Conservation (phyloP, 1,140 invertebrate genomes). For the Panagrolaimus sp. region DNA sequence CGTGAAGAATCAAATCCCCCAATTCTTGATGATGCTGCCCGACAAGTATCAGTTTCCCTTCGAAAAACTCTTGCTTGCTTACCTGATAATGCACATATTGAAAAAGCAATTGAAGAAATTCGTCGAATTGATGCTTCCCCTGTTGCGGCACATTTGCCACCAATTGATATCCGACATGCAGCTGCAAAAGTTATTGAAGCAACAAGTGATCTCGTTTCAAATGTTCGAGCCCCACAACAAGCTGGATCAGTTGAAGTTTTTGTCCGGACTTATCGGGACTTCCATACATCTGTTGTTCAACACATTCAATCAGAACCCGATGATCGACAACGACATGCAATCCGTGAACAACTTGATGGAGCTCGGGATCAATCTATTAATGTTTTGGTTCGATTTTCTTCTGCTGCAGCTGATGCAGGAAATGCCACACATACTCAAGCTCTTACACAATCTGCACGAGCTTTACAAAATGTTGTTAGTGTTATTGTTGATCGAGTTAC, state of each 20-base stretch:
- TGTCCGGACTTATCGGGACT: constrained; percentile 54
- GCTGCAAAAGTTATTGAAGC: constrained; percentile 76
- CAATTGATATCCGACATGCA: constrained; percentile 75
- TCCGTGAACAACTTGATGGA: constrained; percentile 67
- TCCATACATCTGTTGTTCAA: constrained; percentile 45
- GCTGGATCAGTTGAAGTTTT: constrained; percentile 71
- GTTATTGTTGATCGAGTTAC: constrained; percentile 38
- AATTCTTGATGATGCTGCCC: constrained; percentile 44
- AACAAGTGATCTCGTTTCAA: constrained; percentile 72
- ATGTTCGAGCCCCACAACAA: constrained; percentile 67
- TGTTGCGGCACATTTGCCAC: constrained; percentile 65
- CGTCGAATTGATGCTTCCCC: constrained; percentile 24
- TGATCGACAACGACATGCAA: constrained; percentile 25
- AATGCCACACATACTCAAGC: constrained; percentile 71
- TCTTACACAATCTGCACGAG: constrained; percentile 29
- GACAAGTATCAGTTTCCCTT: constrained; percentile 35
- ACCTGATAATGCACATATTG: constrained; percentile 49
- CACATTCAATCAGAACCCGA: constrained; percentile 30
- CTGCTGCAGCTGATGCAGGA: constrained; percentile 80
- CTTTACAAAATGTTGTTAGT: constrained; percentile 44
- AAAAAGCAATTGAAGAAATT: constrained; percentile 45
- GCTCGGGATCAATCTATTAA: constrained; percentile 81
- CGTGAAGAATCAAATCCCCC: constrained; percentile 64
- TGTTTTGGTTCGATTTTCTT: constrained; percentile 75
- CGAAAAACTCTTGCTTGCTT: constrained; percentile 46